A percentile compares a stretch with the other conserved stretches of the same genome.
phyloP scores from a whole-genome alignment of 2,888 invertebrate genomes.

The Plebejus melissa region DNA sequence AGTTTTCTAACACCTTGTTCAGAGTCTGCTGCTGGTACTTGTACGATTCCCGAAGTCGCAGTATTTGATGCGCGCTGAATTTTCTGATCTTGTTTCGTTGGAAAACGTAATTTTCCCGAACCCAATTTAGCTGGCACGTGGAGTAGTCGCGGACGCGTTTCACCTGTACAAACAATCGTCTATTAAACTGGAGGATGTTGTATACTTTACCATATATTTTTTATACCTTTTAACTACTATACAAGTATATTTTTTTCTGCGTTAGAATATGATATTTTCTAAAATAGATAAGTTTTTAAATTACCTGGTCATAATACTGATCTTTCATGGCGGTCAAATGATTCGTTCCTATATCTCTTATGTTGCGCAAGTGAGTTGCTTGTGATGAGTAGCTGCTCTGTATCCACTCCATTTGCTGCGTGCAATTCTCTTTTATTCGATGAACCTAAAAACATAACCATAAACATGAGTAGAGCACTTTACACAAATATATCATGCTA shows the following conservation, averaged over 20 bases:
- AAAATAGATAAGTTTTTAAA: neutral
- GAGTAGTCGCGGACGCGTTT: conserved; percentile 95
- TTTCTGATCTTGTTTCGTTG: conserved; percentile 96
- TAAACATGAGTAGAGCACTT: neutral
- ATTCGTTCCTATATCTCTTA: conserved; percentile 94
- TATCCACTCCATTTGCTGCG: conserved; percentile 96
- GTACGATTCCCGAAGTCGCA: conserved; percentile 93
- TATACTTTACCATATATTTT: neutral
- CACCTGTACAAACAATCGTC: conserved; percentile 79
- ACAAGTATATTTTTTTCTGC: no score
- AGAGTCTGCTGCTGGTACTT: conserved; percentile 97
- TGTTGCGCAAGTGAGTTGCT: conserved; percentile 90
- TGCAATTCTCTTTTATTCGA: conserved; percentile 95
- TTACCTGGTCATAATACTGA: conserved; percentile 95
- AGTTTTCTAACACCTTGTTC: conserved; percentile 94
- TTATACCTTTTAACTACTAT: neutral
- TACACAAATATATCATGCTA: conserved; percentile 20
- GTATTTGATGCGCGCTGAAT: conserved; percentile 95
- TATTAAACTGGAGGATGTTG: neutral
- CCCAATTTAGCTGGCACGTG: conserved; percentile 93
- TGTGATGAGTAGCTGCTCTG: conserved; percentile 94
- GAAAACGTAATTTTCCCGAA: conserved; percentile 96
- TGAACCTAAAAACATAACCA: conserved; percentile 80
- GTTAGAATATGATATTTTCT: neutral
- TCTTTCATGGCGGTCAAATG: conserved; percentile 91